Conservation (phyloP, 2,888 invertebrate genomes). For the Cosmorhoe ocellata region DNA sequence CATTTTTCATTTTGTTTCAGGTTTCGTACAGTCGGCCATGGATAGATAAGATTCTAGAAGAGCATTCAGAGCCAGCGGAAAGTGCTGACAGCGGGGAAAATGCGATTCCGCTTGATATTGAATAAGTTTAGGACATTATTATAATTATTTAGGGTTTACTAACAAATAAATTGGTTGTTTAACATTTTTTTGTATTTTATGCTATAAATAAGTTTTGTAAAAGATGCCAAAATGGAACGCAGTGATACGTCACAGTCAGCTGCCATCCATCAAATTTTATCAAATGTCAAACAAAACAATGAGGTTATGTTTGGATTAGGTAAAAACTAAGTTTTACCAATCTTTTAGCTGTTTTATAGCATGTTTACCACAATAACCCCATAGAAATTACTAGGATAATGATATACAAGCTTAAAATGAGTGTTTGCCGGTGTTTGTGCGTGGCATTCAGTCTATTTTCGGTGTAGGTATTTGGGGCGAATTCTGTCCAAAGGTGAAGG, state of each 20-base stretch:
- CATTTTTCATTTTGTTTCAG: conserved; percentile 39
- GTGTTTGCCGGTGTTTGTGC: conserved; percentile 36
- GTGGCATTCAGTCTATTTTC: conserved; percentile 71
- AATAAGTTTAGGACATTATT: conserved; percentile 12
- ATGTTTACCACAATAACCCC: conserved; percentile 29
- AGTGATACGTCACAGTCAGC: conserved; percentile 34
- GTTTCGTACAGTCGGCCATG: conserved; percentile 66
- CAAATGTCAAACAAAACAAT: conserved; percentile 44
- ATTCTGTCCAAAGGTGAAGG: conserved; percentile 78
- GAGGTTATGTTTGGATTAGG: conserved; percentile 64
- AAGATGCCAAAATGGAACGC: conserved; percentile 9
- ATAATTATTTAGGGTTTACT: no score
- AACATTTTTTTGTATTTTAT: background rate
- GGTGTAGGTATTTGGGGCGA: conserved; percentile 66
- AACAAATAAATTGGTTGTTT: no score
- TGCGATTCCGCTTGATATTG: conserved; percentile 51
- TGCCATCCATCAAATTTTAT: conserved; percentile 33
- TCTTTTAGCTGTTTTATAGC: conserved; percentile 35
- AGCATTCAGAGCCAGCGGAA: conserved; percentile 46
- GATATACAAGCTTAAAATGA: conserved; percentile 36
- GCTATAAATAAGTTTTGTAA: background rate
- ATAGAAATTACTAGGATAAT: conserved; percentile 26
- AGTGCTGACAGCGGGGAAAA: conserved; percentile 70
- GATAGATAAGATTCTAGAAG: conserved; percentile 61
- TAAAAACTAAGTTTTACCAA: conserved; percentile 45